phyloP scores from a whole-genome alignment of 2,797 vertebrate species.

The Diglossa cyanea region DNA sequence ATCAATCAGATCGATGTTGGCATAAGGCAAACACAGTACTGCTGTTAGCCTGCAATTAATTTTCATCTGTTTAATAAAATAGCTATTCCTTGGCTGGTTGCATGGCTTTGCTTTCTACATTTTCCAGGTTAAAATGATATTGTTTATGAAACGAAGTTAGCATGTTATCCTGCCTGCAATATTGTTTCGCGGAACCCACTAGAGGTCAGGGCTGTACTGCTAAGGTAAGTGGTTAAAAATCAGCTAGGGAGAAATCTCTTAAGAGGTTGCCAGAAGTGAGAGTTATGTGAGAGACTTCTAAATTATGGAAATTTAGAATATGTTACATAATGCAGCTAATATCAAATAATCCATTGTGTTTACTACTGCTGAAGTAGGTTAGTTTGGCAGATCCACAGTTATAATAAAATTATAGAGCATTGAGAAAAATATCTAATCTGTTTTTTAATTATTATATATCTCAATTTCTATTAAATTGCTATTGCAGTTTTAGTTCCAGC shows the following conservation, averaged over 20 bases:
- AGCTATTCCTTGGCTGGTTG: neutral
- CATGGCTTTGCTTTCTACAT: neutral
- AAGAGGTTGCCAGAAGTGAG: neutral
- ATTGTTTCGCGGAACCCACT: conserved; percentile 34
- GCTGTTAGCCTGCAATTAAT: neutral
- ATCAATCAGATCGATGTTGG: neutral
- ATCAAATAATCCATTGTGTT: neutral
- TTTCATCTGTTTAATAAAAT: conserved; percentile 3
- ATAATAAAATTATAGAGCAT: neutral
- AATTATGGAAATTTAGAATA: neutral
- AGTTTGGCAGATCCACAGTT: neutral
- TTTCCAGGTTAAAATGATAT: neutral
- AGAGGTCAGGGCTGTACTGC: conserved; percentile 64
- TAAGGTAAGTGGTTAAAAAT: neutral
- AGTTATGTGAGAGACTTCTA: neutral
- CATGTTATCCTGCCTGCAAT: neutral
- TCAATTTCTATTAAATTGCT: neutral
- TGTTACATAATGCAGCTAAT: neutral
- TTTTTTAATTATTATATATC: neutral
- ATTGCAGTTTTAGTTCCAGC: neutral
- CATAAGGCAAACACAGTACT: neutral
- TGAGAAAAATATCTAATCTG: neutral
- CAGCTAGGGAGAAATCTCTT: neutral
- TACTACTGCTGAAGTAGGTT: neutral
- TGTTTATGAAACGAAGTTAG: neutral